Evolutionary conservation across 2,797 vertebrate species (phyloP).

Genomic region (Choloepus didactylus): DNA sequence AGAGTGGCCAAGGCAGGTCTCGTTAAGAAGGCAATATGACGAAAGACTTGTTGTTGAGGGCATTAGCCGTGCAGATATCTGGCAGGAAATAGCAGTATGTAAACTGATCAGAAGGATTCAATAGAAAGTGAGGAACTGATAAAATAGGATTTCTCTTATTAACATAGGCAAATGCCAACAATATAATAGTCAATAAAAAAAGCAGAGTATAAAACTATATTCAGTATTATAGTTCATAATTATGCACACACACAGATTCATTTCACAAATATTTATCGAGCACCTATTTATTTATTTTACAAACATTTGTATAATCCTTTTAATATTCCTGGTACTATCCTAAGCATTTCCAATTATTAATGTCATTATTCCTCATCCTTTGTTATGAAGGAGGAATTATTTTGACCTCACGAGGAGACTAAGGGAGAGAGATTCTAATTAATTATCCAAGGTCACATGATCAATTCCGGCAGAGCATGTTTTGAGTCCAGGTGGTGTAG

Average conservation of each 20-base stretch:
- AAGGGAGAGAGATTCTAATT: not conserved
- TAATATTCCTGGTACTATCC: not conserved
- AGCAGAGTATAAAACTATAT: not conserved
- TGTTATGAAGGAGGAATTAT: not conserved
- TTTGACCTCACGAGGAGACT: not conserved
- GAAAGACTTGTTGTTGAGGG: not conserved
- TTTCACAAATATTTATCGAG: constrained; percentile 17
- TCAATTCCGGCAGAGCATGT: not conserved
- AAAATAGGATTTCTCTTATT: constrained; percentile 36
- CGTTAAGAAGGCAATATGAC: not conserved
- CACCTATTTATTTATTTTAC: constrained; percentile 2
- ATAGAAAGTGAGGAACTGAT: not conserved
- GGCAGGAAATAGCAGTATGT: not conserved
- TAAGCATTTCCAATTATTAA: constrained; percentile 58
- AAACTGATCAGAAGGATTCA: not conserved
- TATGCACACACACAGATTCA: not conserved
- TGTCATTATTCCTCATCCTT: constrained; percentile 2
- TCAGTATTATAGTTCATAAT: not conserved
- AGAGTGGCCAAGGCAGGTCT: not conserved
- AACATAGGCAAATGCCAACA: constrained; percentile 9
- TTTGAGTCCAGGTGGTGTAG: not conserved
- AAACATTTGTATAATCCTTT: constrained; percentile 3
- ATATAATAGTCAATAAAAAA: not conserved
- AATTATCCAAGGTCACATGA: not conserved
- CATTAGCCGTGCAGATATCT: not conserved